phyloP scores from a whole-genome alignment of 2,888 invertebrate species.

The Leuctra nigra region DNA sequence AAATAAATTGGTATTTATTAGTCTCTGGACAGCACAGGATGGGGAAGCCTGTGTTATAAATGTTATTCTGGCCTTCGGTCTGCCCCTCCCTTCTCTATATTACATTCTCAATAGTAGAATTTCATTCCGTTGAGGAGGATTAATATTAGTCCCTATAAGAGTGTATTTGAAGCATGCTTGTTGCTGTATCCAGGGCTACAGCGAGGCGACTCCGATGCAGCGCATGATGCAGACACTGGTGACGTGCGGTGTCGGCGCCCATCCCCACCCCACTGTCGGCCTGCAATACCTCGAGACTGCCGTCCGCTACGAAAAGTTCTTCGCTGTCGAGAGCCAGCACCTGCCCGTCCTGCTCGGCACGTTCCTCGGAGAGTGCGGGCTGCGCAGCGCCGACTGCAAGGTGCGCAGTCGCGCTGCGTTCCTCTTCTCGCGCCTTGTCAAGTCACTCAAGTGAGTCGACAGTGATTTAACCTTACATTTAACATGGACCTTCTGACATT shows the following conservation, averaged over 20 bases:
- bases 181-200: background rate
- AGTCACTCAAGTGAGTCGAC: slow-evolving; percentile 43
- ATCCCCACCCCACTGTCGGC: slow-evolving; percentile 42
- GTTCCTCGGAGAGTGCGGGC: slow-evolving; percentile 46
- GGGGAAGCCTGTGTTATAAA: no score
- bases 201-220: background rate
- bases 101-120: no score
- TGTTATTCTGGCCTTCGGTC: no score
- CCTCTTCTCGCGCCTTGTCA: slow-evolving; percentile 49
- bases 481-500: no score
- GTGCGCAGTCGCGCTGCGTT: slow-evolving; percentile 48
- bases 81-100: no score
- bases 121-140: no score
- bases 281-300: slow-evolving; percentile 40
- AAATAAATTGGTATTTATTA: no score
- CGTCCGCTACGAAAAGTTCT: slow-evolving; percentile 48
- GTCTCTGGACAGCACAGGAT: no score
- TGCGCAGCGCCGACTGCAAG: slow-evolving; percentile 41
- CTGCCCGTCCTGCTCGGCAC: slow-evolving; percentile 42
- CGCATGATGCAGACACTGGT: slow-evolving; percentile 35
- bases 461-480: no score
- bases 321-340: slow-evolving; percentile 42
- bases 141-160: no score
- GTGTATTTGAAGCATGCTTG: no score
- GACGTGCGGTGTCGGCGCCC: slow-evolving; percentile 41